Evolutionary conservation across 1,140 invertebrate genomes (phyloP).

Genomic region (Paraescarpia echinospica): DNA sequence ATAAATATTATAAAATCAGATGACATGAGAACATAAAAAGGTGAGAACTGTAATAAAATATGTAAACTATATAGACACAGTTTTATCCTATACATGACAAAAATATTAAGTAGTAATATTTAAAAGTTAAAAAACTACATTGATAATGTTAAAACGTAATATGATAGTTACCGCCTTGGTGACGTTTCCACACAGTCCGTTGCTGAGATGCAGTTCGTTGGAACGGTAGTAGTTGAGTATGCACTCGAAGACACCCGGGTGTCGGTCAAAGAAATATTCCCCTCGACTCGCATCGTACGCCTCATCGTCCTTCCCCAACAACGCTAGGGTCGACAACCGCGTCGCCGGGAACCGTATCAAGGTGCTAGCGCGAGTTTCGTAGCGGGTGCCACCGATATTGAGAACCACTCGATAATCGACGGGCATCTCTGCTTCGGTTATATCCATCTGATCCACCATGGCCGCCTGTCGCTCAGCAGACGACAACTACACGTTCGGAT

Average conservation of each 20-base stretch:
- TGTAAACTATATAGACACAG: too few species aligned
- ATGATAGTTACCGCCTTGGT: conserved; percentile 48
- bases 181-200: conserved; percentile 58
- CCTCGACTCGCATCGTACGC: not conserved
- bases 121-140: too few species aligned
- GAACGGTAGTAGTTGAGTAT: conserved; percentile 25
- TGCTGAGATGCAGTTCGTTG: conserved; percentile 59
- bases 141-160: not conserved
- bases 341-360: not conserved
- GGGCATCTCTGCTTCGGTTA: not conserved
- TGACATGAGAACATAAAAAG: too few species aligned
- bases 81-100: too few species aligned
- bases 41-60: too few species aligned
- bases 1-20: too few species aligned
- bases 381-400: conserved; percentile 7
- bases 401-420: not conserved
- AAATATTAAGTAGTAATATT: too few species aligned
- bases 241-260: conserved; percentile 1
- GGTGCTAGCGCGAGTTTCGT: not conserved
- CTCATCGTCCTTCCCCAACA: not conserved
- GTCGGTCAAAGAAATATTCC: conserved; percentile 20
- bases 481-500: not conserved
- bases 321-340: not conserved
- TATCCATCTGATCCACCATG: not conserved
- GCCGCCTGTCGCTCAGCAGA: not conserved